Conservation (phyloP, 2,113 vertebrate genomes). For the Camelus dromedarius region DNA sequence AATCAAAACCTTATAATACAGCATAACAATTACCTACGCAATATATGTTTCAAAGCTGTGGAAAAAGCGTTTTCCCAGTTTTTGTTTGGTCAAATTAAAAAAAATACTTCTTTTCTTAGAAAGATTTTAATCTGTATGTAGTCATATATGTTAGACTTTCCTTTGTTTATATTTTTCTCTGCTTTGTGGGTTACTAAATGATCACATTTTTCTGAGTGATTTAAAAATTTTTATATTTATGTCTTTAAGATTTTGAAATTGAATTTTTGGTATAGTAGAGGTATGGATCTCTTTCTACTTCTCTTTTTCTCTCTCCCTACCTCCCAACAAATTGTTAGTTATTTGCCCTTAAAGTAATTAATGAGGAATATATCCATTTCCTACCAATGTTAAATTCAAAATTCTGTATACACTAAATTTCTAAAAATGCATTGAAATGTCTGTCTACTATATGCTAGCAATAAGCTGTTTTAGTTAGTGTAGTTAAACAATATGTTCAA, state of each 20-base stretch:
- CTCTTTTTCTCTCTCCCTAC: neutral
- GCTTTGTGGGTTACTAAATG: neutral
- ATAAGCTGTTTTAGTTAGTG: neutral
- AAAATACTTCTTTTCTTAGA: neutral
- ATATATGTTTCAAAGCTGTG: neutral
- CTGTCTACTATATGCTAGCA: neutral
- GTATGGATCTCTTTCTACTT: neutral
- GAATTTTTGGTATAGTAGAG: neutral
- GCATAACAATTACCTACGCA: neutral
- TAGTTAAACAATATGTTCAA: neutral
- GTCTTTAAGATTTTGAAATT: neutral
- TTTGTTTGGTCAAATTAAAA: neutral
- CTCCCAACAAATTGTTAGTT: neutral
- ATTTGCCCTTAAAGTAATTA: neutral
- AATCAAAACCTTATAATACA: neutral
- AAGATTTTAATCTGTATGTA: conserved; percentile 1
- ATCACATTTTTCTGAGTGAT: neutral
- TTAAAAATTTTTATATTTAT: neutral
- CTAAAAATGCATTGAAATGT: neutral
- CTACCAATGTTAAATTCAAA: neutral
- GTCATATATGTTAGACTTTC: neutral
- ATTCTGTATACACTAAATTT: neutral
- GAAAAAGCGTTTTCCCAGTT: neutral
- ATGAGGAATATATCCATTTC: neutral
- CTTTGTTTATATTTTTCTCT: neutral